Conservation (phyloP, 2,113 vertebrate genomes). For the Oreocharis arfaki region DNA sequence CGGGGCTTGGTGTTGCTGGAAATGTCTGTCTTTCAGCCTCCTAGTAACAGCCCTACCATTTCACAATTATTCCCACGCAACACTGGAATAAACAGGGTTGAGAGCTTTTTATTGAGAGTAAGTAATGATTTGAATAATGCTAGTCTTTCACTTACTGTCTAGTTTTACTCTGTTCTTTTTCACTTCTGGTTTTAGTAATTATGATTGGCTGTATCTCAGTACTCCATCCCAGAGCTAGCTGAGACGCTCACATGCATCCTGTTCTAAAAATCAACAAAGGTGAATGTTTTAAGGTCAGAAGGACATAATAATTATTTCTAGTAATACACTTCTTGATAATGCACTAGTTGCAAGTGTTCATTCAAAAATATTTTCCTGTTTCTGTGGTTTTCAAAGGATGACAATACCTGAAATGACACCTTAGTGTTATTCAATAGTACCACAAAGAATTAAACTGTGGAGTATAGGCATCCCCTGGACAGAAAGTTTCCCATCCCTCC, state of each 20-base stretch:
- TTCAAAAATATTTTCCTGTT: neutral
- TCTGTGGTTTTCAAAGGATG: neutral
- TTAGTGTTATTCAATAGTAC: neutral
- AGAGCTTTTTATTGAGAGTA: neutral
- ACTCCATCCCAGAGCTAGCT: neutral
- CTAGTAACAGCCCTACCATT: neutral
- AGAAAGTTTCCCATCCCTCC: neutral
- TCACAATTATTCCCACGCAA: neutral
- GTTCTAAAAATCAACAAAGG: neutral
- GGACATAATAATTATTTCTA: neutral
- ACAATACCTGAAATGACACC: neutral
- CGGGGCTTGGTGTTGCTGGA: neutral
- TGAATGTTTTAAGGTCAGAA: neutral
- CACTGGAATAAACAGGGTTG: neutral
- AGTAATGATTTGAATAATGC: neutral
- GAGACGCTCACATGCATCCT: neutral
- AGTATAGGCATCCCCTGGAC: neutral
- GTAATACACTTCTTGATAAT: neutral
- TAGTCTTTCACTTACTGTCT: neutral
- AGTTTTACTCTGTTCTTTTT: neutral
- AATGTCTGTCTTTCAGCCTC: neutral
- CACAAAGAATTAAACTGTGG: neutral
- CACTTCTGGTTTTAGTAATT: neutral
- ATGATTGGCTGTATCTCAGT: neutral
- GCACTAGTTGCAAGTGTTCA: neutral